phyloP scores from a whole-genome alignment of 2,113 vertebrate species.

The Mormyrus lacerda region DNA sequence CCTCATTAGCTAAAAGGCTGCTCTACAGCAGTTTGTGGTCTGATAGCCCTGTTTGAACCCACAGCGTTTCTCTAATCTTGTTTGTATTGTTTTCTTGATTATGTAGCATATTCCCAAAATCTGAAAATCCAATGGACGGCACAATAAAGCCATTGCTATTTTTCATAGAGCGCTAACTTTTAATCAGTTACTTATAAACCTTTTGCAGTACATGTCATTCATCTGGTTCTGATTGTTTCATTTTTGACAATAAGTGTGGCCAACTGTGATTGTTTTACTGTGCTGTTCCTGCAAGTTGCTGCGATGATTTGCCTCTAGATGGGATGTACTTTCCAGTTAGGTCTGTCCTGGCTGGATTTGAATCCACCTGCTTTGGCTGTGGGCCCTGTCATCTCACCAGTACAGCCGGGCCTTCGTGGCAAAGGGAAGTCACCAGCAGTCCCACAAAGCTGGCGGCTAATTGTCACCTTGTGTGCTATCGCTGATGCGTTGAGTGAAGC shows the following conservation, averaged over 20 bases:
- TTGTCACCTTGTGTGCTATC: neutral
- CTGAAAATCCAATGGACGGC: neutral
- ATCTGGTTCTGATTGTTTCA: slow-evolving; percentile 4
- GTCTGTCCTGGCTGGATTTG: neutral
- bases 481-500: neutral
- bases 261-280: neutral
- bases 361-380: neutral
- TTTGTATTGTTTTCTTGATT: slow-evolving; percentile 1
- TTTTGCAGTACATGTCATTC: neutral
- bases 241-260: neutral
- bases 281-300: neutral
- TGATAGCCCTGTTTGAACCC: slow-evolving; percentile 42
- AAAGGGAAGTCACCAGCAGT: neutral
- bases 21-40: slow-evolving; percentile 21
- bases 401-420: neutral
- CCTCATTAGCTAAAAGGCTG: slow-evolving; percentile 33
- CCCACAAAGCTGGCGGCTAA: neutral
- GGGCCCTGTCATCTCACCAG: neutral
- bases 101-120: neutral
- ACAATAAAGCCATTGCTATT: neutral
- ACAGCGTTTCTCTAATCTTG: slow-evolving; percentile 8
- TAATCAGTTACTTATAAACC: neutral
- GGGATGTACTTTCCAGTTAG: neutral
- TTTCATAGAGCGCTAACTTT: neutral
- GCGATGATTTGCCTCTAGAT: neutral